These are phyloP conservation scores for Sclerurus mexicanus DNA, from an alignment of 2,113 vertebrate genomes.

Conservation along the genomic window DNA sequence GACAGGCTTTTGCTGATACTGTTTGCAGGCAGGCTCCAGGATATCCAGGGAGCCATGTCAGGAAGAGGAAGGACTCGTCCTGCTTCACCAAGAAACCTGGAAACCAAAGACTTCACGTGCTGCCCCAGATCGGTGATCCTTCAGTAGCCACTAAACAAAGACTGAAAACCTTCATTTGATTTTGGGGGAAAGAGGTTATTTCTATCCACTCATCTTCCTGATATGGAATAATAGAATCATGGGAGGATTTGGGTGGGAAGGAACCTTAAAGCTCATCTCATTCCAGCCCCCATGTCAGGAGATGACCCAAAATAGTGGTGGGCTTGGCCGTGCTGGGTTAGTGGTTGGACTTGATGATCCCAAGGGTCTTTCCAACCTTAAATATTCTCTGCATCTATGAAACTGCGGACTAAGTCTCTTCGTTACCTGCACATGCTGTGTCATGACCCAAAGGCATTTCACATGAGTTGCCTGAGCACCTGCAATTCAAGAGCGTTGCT, in stretches of 20 bases:
- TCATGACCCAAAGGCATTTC: background rate
- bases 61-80: background rate
- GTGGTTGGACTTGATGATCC: background rate
- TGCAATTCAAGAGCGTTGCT: background rate
- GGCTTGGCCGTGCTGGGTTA: background rate
- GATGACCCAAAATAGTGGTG: background rate
- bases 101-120: background rate
- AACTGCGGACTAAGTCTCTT: background rate
- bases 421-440: background rate
- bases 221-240: background rate
- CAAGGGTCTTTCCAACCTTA: background rate
- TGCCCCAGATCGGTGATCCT: background rate
- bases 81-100: background rate
- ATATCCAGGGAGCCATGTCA: background rate
- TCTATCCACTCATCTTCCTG: background rate
- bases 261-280: background rate
- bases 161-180: background rate
- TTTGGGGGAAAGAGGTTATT: background rate
- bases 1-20: background rate
- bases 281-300: background rate
- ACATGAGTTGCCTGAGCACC: background rate
- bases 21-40: background rate
- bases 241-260: background rate
- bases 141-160: background rate
- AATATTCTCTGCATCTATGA: background rate